Conservation (phyloP, 2,888 invertebrate species). For the Xanthia togata region DNA sequence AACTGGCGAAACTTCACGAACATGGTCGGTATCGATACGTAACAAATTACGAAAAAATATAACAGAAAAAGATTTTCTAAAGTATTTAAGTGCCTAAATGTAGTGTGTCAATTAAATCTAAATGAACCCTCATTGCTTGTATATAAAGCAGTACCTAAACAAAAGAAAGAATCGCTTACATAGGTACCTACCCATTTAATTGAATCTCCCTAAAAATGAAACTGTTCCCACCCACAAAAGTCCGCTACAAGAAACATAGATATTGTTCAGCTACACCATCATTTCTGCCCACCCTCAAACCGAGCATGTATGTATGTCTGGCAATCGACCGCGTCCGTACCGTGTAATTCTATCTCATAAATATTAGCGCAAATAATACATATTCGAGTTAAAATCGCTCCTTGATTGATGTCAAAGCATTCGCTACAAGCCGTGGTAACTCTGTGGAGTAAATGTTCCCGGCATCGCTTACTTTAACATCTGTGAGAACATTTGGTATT, state of each 20-base stretch:
- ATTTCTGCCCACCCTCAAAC: conserved; percentile 38
- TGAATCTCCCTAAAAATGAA: neutral
- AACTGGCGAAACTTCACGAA: neutral
- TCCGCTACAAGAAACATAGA: conserved; percentile 5
- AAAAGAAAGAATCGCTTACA: neutral
- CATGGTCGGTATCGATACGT: neutral
- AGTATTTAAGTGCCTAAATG: neutral
- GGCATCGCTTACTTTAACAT: conserved; percentile 25
- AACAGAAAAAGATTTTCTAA: too few species aligned
- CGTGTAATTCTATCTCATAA: conserved; percentile 80
- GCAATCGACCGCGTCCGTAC: conserved; percentile 65
- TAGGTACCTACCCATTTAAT: neutral
- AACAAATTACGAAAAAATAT: neutral
- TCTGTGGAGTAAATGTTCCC: conserved; percentile 16
- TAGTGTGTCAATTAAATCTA: neutral
- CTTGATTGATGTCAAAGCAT: conserved; percentile 75
- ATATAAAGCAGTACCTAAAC: neutral
- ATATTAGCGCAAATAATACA: conserved; percentile 78
- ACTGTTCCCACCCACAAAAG: conserved; percentile 3
- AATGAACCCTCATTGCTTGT: neutral
- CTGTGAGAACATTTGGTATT: conserved; percentile 9
- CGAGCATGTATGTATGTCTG: conserved; percentile 42
- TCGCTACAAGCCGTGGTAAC: conserved; percentile 54
- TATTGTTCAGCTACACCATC: conserved; percentile 4
- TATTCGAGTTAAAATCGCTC: conserved; percentile 71